Evolutionary conservation across 2,113 vertebrate species (phyloP), one percentile per base, ranked within the genome.

Genomic region (Anseranas semipalmata): DNA sequence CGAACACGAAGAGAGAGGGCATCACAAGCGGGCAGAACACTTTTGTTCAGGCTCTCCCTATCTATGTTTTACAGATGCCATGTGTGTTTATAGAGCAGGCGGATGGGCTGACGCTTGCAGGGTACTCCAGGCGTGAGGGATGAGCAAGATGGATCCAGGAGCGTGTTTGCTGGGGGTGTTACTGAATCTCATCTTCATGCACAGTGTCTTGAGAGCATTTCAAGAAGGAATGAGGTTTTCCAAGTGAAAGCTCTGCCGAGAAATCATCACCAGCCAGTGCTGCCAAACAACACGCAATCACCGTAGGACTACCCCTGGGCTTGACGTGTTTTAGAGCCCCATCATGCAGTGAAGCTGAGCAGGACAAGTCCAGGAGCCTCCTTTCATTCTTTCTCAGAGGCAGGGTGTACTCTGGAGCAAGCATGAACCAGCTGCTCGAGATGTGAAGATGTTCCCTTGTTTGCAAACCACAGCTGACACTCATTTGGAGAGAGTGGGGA

Each of bases 231-330:
- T 8, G 16, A 84, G 46, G 37, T 67, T 95, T 96, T 96, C 90
- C 79, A 94, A 96, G 75, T 32, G 45, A 97, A 97, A 91, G 43
- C 53, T 92, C 35, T 89, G 76, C 83, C 92, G 93, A 81, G 70
- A 93, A 87, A 93, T 82, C 77, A 71, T 39, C 72, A 28, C 50
- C 25, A 37, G 94, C 20, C 81, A 79, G 60, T 71, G 37, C 68
- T 78, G 70, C 60, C 87, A 75, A 91, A 93, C 35, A 87, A 93
- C 73, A 55, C 22, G 33, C 82, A 89, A 82, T 87, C 81, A 83
- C 91, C 72, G 67, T 56, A 81, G 72, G 73, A 87, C 72, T 79
- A 18, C 70, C 83, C 79, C 74, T 55, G 28, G 66, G 90, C 83
- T 63, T 62, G 68, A 53, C 0, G 1, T 65, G n/a, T 62, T 94